Base-by-base conservation (phyloP, 2,797 vertebrate genomes). In the Pangasius krempfi region DNA sequence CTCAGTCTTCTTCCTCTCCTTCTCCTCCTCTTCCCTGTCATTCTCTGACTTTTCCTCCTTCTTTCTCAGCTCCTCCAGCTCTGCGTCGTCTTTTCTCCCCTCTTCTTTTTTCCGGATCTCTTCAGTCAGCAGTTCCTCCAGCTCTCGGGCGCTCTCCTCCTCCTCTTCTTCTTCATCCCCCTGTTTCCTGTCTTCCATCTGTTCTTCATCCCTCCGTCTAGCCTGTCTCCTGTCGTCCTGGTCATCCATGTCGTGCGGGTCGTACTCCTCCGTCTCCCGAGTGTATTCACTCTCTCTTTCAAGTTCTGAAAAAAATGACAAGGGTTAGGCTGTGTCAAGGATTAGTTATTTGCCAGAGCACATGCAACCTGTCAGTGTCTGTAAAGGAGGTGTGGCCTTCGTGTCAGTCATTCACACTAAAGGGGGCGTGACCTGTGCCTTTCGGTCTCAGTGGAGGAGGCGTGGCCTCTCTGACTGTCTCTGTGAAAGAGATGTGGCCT, bases 81-180 rank as follows among this genome's bases (percentile, higher is more conserved):
- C 68, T 27, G 56, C 16, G 5, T 80, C 78, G 13, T 79, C 64
- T 62, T 54, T 88, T 25, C 54, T 78, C 20, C 47, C 30, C 30
- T 73, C 64, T 9, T 86, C 87, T 9, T 85, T 88, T 33, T 85
- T 84, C 16, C 50, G 81, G 56, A 89, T 84, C 80, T 91, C 80
- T 66, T 89, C 83, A 9, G 81, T 72, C 47, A 89, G 86, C 5
- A 90, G 88, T 66, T 89, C 84, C 62, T 89, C 89, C 68, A 91
- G 83, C 58, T 91, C 88, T 56, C 86, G 50, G n/a, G 88, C 83
- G 5, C 81, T 91, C 73, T 89, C 44, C 58, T 86, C 64, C 1
- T 80, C 70, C 75, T 85, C 83, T 78, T 85, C 37, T 33, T 86
- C 64, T 37, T 87, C 52, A 66, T 80, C 33, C 12, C 40, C 47